Percentiles rank a stretch among this genome's conserved stretches.
Conservation (phyloP, 2,888 invertebrate species). For the Galerucella calmariensis region DNA sequence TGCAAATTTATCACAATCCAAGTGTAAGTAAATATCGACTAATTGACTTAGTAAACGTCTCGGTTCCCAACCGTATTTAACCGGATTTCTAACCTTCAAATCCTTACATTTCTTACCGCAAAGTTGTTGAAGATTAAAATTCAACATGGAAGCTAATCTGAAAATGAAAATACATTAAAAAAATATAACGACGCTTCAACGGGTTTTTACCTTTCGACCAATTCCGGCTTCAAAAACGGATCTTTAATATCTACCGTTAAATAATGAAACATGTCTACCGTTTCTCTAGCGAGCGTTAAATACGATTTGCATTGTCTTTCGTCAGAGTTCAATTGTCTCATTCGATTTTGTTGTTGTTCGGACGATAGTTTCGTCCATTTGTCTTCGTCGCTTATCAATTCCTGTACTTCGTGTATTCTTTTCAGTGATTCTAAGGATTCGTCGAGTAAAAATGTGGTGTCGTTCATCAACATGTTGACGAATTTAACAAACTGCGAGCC, state of each 20-base stretch:
- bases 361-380: constrained; percentile 75
- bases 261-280: constrained; percentile 98
- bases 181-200: background rate
- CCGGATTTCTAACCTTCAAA: constrained; percentile 90
- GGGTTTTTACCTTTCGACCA: constrained; percentile 74
- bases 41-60: constrained; percentile 89
- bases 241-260: constrained; percentile 94
- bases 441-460: constrained; percentile 95
- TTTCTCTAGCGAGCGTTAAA: constrained; percentile 91
- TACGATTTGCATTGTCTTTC: constrained; percentile 91
- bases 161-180: constrained; percentile 4
- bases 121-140: constrained; percentile 96
- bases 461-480: constrained; percentile 98
- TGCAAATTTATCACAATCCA: constrained; percentile 92
- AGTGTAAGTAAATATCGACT: constrained; percentile 96
- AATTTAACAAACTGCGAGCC: constrained; percentile 96
- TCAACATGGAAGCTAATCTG: constrained; percentile 93
- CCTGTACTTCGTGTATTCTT: constrained; percentile 89
- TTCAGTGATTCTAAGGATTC: constrained; percentile 94
- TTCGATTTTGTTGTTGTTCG: constrained; percentile 79
- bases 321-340: constrained; percentile 83
- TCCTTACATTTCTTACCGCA: constrained; percentile 96
- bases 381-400: constrained; percentile 76
- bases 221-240: constrained; percentile 92
- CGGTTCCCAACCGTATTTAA: constrained; percentile 98